A percentile compares a stretch with the other conserved stretches of the same genome.
Conservation (phyloP, 2,113 vertebrate genomes). For the Coracopsis vasa region DNA sequence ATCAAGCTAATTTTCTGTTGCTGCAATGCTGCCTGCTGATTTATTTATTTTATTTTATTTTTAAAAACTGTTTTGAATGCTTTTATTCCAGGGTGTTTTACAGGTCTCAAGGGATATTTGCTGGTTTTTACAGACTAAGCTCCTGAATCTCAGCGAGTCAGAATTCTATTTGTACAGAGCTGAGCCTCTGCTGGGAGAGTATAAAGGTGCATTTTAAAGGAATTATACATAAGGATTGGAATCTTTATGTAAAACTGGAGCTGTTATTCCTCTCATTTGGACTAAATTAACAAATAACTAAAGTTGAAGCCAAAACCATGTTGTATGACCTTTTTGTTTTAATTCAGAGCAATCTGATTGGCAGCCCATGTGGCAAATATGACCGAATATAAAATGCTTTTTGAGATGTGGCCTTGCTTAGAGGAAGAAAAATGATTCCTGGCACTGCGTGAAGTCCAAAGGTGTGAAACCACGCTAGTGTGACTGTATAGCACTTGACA, state of each 20-base stretch:
- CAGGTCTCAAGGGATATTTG: background rate
- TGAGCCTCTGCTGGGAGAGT: background rate
- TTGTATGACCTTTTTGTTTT: background rate
- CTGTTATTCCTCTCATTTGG: background rate
- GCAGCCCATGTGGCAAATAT: background rate
- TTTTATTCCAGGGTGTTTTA: background rate
- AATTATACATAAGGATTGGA: background rate
- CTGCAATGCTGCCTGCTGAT: background rate
- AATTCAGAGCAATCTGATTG: background rate
- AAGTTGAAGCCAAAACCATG: background rate
- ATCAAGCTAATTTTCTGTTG: background rate
- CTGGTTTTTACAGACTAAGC: background rate
- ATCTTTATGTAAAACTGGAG: background rate
- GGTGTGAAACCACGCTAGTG: background rate
- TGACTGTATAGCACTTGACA: background rate
- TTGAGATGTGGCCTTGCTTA: background rate
- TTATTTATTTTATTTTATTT: background rate
- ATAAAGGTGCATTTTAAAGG: background rate
- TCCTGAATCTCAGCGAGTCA: background rate
- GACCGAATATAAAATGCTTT: background rate
- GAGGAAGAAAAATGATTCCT: background rate
- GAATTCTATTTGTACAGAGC: background rate
- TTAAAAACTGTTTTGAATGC: background rate
- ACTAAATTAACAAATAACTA: constrained; percentile 7
- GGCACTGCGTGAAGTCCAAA: background rate